Base-by-base conservation (phyloP, 2,888 invertebrate genomes). In the Ctenicera cuprea region DNA sequence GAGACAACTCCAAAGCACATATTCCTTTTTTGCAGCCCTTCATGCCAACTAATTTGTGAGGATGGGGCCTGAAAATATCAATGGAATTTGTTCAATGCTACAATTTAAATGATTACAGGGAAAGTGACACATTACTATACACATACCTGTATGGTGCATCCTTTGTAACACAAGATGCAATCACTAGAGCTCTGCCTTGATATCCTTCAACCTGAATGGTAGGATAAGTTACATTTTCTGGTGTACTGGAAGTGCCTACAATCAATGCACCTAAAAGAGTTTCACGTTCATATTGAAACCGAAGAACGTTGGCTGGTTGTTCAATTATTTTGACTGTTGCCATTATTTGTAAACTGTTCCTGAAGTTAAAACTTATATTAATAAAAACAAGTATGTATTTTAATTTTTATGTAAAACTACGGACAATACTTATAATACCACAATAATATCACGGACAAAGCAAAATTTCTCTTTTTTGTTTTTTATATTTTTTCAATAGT, bases 151-250 rank as follows among this genome's bases (percentile, higher is more conserved):
- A 93, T 0, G 96, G 97, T 26, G 90, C 89, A 83, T 98, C 97
- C 87, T 96, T 96, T 41, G 97, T 97, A 71, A 98, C 97, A 87
- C 97, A 97, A 0, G 97, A 97, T n/a, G 97, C 97, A 12, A 98
- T 96, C 62, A 97, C 94, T 72, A 95, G 93, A 9, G 95, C 97
- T 76, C 92, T 91, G 22, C 97, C 97, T 80, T 90, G 90, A 87
- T 95, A 95, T 66, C 95, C 95, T 77, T 91, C 90, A 81, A 97
- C 94, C 90, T 95, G 93, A 80, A 98, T 96, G 33, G 95, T 93
- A 73, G 98, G 98, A 88, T 92, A 98, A 1, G 97, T 96, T 88
- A 96, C 97, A 85, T 94, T 94, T 83, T 98, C 97, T 12, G 94
- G 90, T 4, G 94, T 94, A 83, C 95, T 96, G 85, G 91, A 93